Percentiles rank a stretch among this genome's conserved stretches.
Conservation (phyloP, 2,113 vertebrate genomes). For the Balaeniceps rex region DNA sequence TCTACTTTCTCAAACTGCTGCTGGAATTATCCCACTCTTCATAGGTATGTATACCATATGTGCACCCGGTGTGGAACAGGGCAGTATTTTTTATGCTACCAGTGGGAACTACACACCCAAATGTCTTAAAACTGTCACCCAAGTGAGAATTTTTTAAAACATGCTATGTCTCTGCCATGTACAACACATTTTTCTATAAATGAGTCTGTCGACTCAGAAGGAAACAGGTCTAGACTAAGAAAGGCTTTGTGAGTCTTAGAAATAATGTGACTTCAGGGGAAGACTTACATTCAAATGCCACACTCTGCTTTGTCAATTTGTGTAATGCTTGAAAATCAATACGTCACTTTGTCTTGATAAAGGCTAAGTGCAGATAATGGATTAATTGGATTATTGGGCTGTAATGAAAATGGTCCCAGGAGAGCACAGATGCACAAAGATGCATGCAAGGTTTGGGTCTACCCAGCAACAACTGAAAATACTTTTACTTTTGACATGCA, state of each 20-base stretch:
- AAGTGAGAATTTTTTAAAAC: background rate
- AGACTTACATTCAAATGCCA: background rate
- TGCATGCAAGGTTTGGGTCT: background rate
- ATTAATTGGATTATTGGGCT: background rate
- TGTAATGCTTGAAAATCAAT: constrained; percentile 1
- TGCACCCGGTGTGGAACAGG: accelerated
- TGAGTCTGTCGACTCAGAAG: background rate
- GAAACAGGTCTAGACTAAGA: background rate
- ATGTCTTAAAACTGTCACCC: background rate
- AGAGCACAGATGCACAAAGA: background rate
- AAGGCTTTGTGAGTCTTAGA: background rate
- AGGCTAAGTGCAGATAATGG: constrained; percentile 31
- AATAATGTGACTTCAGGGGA: background rate
- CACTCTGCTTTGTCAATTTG: background rate
- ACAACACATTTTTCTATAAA: background rate
- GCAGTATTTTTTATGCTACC: background rate
- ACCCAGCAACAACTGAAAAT: background rate
- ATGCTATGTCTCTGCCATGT: background rate
- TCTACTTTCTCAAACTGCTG: background rate
- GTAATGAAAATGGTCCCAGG: background rate
- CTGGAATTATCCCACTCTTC: background rate
- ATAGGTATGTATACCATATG: accelerated
- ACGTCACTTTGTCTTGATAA: constrained; percentile 18
- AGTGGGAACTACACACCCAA: background rate
- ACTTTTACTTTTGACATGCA: background rate